Base-by-base conservation (phyloP, 2,888 invertebrate species). In the Drosophila putrida region DNA sequence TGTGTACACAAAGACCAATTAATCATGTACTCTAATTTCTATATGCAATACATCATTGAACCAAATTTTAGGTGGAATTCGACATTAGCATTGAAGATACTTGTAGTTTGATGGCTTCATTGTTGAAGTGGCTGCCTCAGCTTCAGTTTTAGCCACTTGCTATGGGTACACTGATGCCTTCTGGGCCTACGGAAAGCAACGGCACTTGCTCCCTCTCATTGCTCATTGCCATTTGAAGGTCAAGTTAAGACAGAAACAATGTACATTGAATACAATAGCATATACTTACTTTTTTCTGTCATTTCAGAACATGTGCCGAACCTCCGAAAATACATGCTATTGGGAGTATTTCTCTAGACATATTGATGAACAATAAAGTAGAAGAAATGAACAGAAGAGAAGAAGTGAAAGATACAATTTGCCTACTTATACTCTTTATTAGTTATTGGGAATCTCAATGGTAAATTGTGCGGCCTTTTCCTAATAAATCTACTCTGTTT, bases 71-170 rank as follows among this genome's bases (percentile, higher is more conserved):
- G 62, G 43, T 55, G 55, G 55, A 55, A 55, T 58, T 58, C 50
- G 47, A 43, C 61, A 64, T 76, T 74, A 80, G 71, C 74, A 85
- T 86, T 88, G 75, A 73, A 82, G 68, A 64, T 57, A 80, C 65
- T 73, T 65, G 58, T 55, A 70, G 71, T 85, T 77, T 88, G 82
- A 83, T 83, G 88, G 83, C 83, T 88, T 86, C 68, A 88, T 88
- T 86, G 72, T 86, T 83, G 68, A 86, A 82, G 85, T 76, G 80
- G 65, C 60, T 71, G 77, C 63, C 50, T 55, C 54, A 47, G 36
- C 27, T 55, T 53, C 47, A 39, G 25, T 27, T 53, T 31, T 11
- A 51, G 46, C 64, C 77, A 83, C 83, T 88, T 88, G 71, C 71
- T 49, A 66, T 57, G 54, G 61, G 60, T 70, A 58, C 47, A 58